Evolutionary conservation across 1,140 invertebrate species (phyloP).

Genomic region (Pogonomyrmex barbatus): DNA sequence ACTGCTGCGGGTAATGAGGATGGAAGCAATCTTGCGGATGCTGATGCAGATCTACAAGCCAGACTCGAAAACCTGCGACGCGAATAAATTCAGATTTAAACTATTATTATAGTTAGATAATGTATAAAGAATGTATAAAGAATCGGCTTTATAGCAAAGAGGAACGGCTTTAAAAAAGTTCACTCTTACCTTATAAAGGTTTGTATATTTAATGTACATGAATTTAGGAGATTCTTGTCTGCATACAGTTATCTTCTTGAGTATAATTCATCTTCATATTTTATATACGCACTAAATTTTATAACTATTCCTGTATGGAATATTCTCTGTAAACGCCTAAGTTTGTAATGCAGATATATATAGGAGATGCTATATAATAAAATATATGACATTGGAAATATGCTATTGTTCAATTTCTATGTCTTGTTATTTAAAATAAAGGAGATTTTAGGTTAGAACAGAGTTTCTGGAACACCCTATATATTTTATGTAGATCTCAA

Average conservation of each 20-base stretch:
- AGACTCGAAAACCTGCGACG: constrained; percentile 96
- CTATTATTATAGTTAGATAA: constrained; percentile 23
- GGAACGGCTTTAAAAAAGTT: background rate
- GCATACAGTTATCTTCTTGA: constrained; percentile 1
- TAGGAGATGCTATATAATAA: constrained; percentile 30
- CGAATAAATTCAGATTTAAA: constrained; percentile 88
- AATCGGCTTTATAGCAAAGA: constrained; percentile 17
- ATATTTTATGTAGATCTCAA: no score
- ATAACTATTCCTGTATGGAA: constrained; percentile 21
- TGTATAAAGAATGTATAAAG: constrained; percentile 62
- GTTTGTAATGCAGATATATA: constrained; percentile 14
- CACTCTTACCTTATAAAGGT: background rate
- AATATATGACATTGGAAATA: background rate
- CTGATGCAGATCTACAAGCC: constrained; percentile 98
- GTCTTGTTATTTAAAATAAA: background rate
- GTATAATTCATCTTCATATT: constrained; percentile 1
- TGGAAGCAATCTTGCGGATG: constrained; percentile 90
- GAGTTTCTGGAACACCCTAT: no score
- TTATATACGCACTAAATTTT: constrained; percentile 52
- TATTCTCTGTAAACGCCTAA: constrained; percentile 42
- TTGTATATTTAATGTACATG: constrained; percentile 22
- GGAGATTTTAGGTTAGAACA: no score
- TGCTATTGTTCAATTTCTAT: background rate
- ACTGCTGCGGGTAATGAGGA: constrained; percentile 86
- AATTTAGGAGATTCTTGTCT: background rate